Evolutionary conservation across 2,113 vertebrate genomes (phyloP).

Genomic region (Nothoprocta pentlandii): DNA sequence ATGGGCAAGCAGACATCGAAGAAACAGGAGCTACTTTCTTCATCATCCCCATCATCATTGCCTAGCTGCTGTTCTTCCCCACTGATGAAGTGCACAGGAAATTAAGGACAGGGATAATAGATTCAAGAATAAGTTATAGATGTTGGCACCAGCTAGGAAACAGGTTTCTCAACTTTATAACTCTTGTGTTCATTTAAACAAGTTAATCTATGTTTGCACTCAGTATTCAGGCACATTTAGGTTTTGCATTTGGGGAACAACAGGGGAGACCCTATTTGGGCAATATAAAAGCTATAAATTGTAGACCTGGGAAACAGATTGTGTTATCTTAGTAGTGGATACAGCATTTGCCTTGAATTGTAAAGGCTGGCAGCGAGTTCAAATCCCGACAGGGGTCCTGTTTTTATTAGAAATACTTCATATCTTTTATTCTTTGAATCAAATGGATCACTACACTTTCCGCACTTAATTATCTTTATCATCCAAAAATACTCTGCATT

Average conservation of each 20-base stretch:
- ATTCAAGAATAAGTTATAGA: conserved; percentile 16
- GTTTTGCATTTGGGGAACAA: conserved; percentile 68
- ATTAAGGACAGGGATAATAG: conserved; percentile 31
- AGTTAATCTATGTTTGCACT: conserved; percentile 46
- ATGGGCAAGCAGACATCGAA: conserved; percentile 8
- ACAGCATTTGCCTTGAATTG: conserved; percentile 51
- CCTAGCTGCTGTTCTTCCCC: neutral
- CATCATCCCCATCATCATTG: neutral
- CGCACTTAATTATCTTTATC: conserved; percentile 73
- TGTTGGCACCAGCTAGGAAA: conserved; percentile 18
- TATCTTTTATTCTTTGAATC: conserved; percentile 74
- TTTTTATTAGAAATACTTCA: conserved; percentile 78
- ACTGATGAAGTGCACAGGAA: conserved; percentile 17
- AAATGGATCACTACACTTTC: conserved; percentile 74
- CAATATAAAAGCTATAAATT: conserved; percentile 65
- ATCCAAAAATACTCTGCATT: conserved; percentile 64
- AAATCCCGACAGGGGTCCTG: conserved; percentile 59
- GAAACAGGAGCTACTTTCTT: conserved; percentile 2
- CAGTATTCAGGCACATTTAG: conserved; percentile 30
- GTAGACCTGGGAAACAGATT: conserved; percentile 4
- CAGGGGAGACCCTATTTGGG: conserved; percentile 49
- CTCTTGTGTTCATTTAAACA: conserved; percentile 42
- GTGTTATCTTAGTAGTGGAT: conserved; percentile 37
- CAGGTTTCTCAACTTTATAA: conserved; percentile 26
- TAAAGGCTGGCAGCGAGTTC: conserved; percentile 54